Evolutionary conservation across 2,797 vertebrate genomes (phyloP), one percentile per base, ranked within the genome.

Genomic region (Ctenopoma kingsleyae): DNA sequence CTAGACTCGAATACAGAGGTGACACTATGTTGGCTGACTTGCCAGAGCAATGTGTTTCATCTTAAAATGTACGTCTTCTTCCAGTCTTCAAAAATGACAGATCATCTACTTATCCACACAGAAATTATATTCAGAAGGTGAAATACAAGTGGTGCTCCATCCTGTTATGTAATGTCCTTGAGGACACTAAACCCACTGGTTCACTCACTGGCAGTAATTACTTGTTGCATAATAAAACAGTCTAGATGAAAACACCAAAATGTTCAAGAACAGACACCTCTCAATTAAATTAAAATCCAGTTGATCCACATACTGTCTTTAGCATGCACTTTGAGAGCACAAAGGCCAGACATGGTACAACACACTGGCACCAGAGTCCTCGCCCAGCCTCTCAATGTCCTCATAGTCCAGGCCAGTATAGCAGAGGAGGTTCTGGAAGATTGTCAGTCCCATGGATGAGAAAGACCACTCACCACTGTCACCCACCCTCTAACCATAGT

Each of bases 301-400:
- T 35, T 2, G 63, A 32, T 58, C 13, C 15, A 87, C 91, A 10
- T 80, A 94, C 93, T 70, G 74, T 94, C 92, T 92, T 93, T 89
- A 73, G 92, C 84, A 15, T 94, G 91, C n/a, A 93, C 89, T 89
- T 94, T 94, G 27, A 94, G 43, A 60, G 91, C 87, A 9, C 55
- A 88, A 9, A 94, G 82, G 17, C 84, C 91, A 7, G 84, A 63
- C 90, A 94, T 87, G 73, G 89, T 72, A 0, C 87, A 58, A 94
- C 89, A 91, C 91, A 35, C 91, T 91, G 56, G 81, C 81, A 0
- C 94, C 93, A 0, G 20, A 83, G 54, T 71, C 71, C 78, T 94
- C 93, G 60, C 94, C 90, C 75, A 94, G 92, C 74, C 94, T 85
- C 82, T 95, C 93, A 41, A 94, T 90, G 76, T 94, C 93, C 80